Evolutionary conservation across 2,888 invertebrate species (phyloP), one percentile per base, ranked within the genome.

Genomic region (Sacculina carcini): DNA sequence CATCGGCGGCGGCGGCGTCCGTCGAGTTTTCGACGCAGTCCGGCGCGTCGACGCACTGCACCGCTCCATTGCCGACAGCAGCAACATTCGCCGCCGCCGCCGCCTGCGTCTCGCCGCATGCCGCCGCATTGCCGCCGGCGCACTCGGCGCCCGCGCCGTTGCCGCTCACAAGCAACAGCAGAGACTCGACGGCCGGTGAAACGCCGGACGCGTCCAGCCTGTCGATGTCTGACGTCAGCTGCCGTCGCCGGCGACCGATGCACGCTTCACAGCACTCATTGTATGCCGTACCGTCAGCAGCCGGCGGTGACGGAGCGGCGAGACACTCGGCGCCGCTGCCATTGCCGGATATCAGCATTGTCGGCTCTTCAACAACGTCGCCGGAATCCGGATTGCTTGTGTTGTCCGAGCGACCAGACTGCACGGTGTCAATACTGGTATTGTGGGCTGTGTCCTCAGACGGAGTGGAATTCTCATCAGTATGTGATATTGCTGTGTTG

Each of bases 101-200:
- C 23, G 50, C 49, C 31, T 26, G 2, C 26, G 24, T 3, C 42
- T 23, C 24, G 28, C 36, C 6, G 19, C 19, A 6, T 38, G 36
- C 14, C 38, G 32, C 34, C 56, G 63, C 2, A 61, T 82, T 83
- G 2, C 82, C 83, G 5, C 79, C 78, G 53, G 77, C 69, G 62
- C 79, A 81, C 28, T 78, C 77, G 21, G 63, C 67, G 5, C 84
- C 85, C 58, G 65, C 71, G 38, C 84, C 85, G 60, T 75, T 75
- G 1, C 81, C 82, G 58, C 69, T 71, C 61, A 83, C 70, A 63
- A 71, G 74, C 67, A 78, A 69, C 0, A 78, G 67, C 1, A 75
- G 72, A 65, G 84, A 85, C 60, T 75, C 76, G 51, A 84, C 77
- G 57, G 71, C 73, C 60, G 81, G 81, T 26, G 79, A 75, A 48